These are phyloP conservation scores for Uropetala carovei DNA, from an alignment of 2,888 invertebrate genomes.

Conservation along the genomic window DNA sequence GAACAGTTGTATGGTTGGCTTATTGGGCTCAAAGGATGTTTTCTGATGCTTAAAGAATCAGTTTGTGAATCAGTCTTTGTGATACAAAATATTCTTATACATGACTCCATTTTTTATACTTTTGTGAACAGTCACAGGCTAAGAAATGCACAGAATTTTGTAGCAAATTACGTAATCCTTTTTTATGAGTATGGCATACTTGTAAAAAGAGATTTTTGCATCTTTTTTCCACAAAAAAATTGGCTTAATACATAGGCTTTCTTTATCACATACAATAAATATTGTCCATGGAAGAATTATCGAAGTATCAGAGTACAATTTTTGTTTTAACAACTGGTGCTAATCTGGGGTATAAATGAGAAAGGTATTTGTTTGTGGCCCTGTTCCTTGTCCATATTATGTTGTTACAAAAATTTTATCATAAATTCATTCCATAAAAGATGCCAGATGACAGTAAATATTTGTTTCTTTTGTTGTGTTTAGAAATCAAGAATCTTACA, in stretches of 20 bases:
- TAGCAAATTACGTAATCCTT: slow-evolving; percentile 23
- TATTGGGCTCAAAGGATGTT: slow-evolving; percentile 39
- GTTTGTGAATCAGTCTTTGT: slow-evolving; percentile 59
- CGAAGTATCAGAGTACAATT: slow-evolving; percentile 46
- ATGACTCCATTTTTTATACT: slow-evolving; percentile 63
- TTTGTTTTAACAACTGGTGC: slow-evolving; percentile 46
- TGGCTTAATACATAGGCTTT: neutral
- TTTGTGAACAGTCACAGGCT: slow-evolving; percentile 51
- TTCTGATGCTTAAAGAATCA: slow-evolving; percentile 43
- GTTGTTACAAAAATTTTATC: neutral
- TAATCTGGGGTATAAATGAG: slow-evolving; percentile 34
- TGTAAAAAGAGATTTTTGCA: neutral
- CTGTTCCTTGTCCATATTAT: slow-evolving; percentile 33
- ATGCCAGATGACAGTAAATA: slow-evolving; percentile 11
- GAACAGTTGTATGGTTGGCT: slow-evolving; percentile 39
- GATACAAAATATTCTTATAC: slow-evolving; percentile 64
- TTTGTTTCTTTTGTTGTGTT: neutral
- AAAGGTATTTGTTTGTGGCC: slow-evolving; percentile 23
- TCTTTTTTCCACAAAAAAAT: slow-evolving; percentile 9
- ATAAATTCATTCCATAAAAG: neutral
- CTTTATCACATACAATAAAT: slow-evolving; percentile 10
- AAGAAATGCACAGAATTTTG: slow-evolving; percentile 39
- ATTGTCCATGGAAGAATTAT: slow-evolving; percentile 20
- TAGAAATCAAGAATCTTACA: neutral
- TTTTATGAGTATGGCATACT: slow-evolving; percentile 1